Percentiles rank a stretch among this genome's conserved stretches.
Evolutionary conservation across 2,797 vertebrate species (phyloP).

Genomic region (Crenichthys baileyi): DNA sequence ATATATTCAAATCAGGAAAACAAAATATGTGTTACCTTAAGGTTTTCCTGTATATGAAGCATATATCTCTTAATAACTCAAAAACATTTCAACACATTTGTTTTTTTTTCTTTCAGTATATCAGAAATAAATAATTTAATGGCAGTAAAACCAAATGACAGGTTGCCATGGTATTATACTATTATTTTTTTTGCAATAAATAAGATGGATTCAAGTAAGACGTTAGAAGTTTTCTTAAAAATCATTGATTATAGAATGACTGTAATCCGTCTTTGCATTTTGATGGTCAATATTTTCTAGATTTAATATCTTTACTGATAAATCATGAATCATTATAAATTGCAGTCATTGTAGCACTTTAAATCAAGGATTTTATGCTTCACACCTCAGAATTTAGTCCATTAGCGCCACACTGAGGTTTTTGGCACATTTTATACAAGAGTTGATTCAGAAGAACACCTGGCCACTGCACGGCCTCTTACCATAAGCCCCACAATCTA

Average conservation of each 20-base stretch:
- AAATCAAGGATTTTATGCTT: slow-evolving; percentile 6
- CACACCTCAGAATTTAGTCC: background rate
- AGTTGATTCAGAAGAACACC: slow-evolving; percentile 23
- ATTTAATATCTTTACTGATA: background rate
- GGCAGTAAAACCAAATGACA: too few species aligned
- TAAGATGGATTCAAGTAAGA: too few species aligned
- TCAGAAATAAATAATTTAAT: too few species aligned
- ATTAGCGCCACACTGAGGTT: background rate
- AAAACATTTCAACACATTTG: too few species aligned
- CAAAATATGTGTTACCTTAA: too few species aligned
- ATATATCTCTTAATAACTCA: too few species aligned
- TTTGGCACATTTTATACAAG: background rate
- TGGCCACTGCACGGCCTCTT: background rate
- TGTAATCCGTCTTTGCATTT: background rate
- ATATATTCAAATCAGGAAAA: too few species aligned
- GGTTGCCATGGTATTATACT: too few species aligned
- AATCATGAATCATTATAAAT: background rate
- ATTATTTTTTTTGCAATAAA: too few species aligned
- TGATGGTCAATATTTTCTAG: background rate
- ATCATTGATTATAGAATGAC: background rate
- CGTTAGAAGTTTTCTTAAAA: too few species aligned
- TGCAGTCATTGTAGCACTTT: background rate
- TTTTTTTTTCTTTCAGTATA: too few species aligned
- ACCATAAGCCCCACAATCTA: slow-evolving; percentile 9
- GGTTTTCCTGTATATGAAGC: too few species aligned